Evolutionary conservation across 1,140 invertebrate species (phyloP), one percentile per base, ranked within the genome.

Genomic region (Neelides sp.): DNA sequence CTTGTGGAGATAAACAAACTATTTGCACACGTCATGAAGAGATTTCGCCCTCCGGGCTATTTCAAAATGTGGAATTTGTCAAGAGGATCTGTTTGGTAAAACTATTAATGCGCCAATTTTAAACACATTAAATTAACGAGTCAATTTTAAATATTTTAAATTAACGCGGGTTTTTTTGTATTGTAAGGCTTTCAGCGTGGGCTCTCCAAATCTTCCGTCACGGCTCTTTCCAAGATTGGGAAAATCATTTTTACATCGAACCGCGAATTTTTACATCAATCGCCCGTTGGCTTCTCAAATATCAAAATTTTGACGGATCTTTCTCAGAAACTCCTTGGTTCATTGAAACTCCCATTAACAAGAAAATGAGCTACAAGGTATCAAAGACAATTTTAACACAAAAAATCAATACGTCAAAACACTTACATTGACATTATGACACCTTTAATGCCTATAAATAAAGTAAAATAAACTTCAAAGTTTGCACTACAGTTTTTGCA

Each of bases 201-300:
- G 68, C 64, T 13, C 56, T 70, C 1, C 62, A 69, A 37, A 63
- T 69, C 8, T 65, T 74, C 24, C 63, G 66, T 19, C 58, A 69
- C 34, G 68, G 67, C 1, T 62, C 66, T 27, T 75, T 72, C 56
- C 69, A 71, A 52, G 73, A 75, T 54, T 75, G 73, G 73, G 73
- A 75, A 58, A 70, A 72, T 55, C 46, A 66, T 19, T 65, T 72
- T 42, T 73, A 66, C 41, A 64, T 74, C 13, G 71, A 75, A 50
- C 59, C 64, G 0, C 42, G 61, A 23, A 66, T 74, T 24, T 59
- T 73, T 36, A 54, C 57, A 1, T 52, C 58, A 28, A 62, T 64
- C 10, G 50, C 68, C 7, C 54, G 59, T 19, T 75, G 72, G 68
- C 45, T 75, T 2, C 40, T 75, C 1, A 55, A 63, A 19, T 64